Conservation (phyloP, 1,140 invertebrate species). For the Pogonus chalceus region DNA sequence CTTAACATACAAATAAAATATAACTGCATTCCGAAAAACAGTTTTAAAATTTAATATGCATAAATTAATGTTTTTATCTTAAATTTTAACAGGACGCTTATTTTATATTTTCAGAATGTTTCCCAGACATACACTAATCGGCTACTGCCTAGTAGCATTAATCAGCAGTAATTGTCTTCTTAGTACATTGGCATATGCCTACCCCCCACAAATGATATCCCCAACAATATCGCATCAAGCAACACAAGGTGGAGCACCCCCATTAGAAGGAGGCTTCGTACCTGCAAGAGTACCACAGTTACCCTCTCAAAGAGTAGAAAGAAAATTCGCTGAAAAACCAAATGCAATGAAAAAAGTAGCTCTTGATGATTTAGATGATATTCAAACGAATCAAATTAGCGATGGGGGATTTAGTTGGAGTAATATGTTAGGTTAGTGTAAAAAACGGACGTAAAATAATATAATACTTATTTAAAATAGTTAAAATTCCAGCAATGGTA, state of each 20-base stretch:
- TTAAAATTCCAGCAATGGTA: slow-evolving; percentile 46
- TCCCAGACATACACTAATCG: slow-evolving; percentile 37
- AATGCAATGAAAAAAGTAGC: slow-evolving; percentile 79
- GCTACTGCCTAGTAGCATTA: slow-evolving; percentile 42
- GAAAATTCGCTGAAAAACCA: slow-evolving; percentile 78
- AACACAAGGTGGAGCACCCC: slow-evolving; percentile 2
- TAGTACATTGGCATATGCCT: slow-evolving; percentile 44
- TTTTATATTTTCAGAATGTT: slow-evolving; percentile 33
- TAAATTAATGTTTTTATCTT: not conserved
- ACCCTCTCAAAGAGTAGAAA: slow-evolving; percentile 42
- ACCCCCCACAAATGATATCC: slow-evolving; percentile 25
- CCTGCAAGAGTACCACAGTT: slow-evolving; percentile 38
- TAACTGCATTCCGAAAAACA: slow-evolving; percentile 26
- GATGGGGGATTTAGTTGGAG: slow-evolving; percentile 73
- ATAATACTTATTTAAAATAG: not conserved
- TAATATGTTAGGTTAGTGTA: slow-evolving; percentile 59
- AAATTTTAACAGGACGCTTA: not conserved
- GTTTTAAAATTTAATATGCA: not conserved
- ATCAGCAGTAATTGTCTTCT: slow-evolving; percentile 42
- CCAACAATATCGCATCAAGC: slow-evolving; percentile 11
- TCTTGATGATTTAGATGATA: slow-evolving; percentile 67
- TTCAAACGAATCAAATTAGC: slow-evolving; percentile 67
- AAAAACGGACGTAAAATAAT: not conserved
- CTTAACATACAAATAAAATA: not conserved
- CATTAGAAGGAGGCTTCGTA: slow-evolving; percentile 15